Conservation (phyloP, 53 echinoderm and acorn worm species). For the Apostichopus leukothele region DNA sequence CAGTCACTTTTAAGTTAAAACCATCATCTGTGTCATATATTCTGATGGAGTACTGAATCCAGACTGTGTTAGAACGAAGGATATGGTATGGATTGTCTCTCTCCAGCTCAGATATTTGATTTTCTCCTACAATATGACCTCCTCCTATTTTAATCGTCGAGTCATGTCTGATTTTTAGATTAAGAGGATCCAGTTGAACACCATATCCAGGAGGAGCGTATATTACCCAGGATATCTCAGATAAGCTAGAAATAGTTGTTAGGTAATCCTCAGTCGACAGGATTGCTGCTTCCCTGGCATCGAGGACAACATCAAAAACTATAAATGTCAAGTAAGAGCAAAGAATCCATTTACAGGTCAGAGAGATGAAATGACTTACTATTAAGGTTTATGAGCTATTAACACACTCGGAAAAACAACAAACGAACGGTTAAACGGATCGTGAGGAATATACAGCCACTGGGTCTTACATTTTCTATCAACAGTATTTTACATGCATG, state of each 20-base stretch:
- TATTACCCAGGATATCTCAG: not conserved
- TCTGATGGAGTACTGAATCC: not conserved
- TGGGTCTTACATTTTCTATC: too few species aligned
- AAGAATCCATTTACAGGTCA: too few species aligned
- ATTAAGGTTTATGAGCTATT: too few species aligned
- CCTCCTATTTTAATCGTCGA: not conserved
- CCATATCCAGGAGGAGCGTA: conserved; percentile 10
- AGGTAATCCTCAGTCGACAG: not conserved
- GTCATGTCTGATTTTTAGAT: not conserved
- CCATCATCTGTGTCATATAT: not conserved
- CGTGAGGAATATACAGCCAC: too few species aligned
- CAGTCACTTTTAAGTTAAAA: not conserved
- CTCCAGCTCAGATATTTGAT: not conserved
- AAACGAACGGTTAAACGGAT: too few species aligned
- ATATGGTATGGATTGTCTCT: not conserved
- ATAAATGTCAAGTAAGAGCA: too few species aligned
- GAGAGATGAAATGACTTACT: too few species aligned
- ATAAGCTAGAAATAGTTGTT: too few species aligned
- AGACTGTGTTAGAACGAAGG: conserved; percentile 6
- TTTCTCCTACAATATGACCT: not conserved
- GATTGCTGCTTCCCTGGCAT: not conserved
- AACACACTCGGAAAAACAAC: too few species aligned
- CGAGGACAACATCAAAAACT: too few species aligned
- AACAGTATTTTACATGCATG: too few species aligned
- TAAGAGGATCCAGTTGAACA: not conserved